phyloP scores from a whole-genome alignment of 1,140 invertebrate species.

The Saccostrea echinata region DNA sequence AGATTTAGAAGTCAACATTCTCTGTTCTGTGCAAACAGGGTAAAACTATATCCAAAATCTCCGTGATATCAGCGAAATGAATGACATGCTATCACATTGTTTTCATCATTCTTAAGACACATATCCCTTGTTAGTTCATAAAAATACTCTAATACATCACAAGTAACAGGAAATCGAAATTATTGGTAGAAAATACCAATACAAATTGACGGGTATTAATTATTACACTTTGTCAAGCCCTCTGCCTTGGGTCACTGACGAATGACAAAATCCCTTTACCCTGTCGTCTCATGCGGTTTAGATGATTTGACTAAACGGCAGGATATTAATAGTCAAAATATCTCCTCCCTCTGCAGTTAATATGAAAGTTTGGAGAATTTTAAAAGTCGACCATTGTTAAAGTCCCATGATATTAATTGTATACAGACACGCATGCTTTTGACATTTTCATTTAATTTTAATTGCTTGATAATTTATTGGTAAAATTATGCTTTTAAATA shows the following conservation, averaged over 20 bases:
- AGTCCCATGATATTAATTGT: conserved; percentile 14
- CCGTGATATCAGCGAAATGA: neutral
- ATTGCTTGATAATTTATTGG: conserved; percentile 39
- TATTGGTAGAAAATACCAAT: conserved; percentile 29
- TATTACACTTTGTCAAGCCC: conserved; percentile 27
- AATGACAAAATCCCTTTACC: conserved; percentile 23
- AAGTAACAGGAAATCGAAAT: conserved; percentile 26
- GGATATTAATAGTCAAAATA: conserved; percentile 36
- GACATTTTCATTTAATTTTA: conserved; percentile 38
- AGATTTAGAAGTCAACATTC: conserved; percentile 24
- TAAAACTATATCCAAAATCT: neutral
- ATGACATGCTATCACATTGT: neutral
- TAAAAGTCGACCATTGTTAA: conserved; percentile 21
- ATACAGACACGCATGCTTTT: conserved; percentile 33
- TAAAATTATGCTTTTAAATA: conserved; percentile 36
- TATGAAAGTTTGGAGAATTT: conserved; percentile 21
- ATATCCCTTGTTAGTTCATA: conserved; percentile 13
- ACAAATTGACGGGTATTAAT: conserved; percentile 39
- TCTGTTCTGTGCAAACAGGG: neutral
- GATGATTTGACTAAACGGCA: conserved; percentile 23
- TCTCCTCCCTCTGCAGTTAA: conserved; percentile 16
- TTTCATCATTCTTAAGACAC: conserved; percentile 12
- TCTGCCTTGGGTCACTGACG: conserved; percentile 1
- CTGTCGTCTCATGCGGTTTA: neutral
- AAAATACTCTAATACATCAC: conserved; percentile 1